phyloP scores from a whole-genome alignment of 2,888 invertebrate species.

The Nomada fabriciana region DNA sequence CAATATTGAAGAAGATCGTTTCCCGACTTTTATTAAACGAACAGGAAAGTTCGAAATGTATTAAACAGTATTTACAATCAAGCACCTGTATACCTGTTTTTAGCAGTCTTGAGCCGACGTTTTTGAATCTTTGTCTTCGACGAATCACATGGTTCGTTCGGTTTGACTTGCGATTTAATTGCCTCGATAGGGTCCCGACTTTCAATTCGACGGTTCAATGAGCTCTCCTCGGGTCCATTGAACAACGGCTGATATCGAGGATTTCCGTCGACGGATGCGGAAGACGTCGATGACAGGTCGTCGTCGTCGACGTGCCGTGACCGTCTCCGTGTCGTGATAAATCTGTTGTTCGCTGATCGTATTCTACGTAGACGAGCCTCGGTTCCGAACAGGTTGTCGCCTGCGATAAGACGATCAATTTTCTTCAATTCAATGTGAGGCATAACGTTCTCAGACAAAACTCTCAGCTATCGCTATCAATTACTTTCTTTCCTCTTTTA shows the following conservation, averaged over 20 bases:
- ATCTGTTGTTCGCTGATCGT: conserved; percentile 81
- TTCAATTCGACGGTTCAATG: conserved; percentile 44
- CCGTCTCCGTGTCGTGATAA: conserved; percentile 59
- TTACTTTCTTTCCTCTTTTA: neutral
- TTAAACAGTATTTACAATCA: no score
- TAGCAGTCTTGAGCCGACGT: conserved; percentile 80
- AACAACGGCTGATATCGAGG: conserved; percentile 72
- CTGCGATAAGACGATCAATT: conserved; percentile 67
- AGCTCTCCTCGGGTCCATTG: conserved; percentile 74
- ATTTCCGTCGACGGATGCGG: conserved; percentile 74
- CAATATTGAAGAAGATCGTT: no score
- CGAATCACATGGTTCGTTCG: conserved; percentile 51
- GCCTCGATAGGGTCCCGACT: conserved; percentile 37
- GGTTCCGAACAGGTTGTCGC: conserved; percentile 82
- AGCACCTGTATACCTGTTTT: conserved; percentile 79
- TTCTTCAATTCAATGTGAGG: conserved; percentile 8
- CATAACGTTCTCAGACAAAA: neutral
- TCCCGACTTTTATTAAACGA: no score
- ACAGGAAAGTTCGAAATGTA: no score
- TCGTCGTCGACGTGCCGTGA: conserved; percentile 66
- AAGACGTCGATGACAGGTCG: conserved; percentile 73
- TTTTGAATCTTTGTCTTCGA: conserved; percentile 73
- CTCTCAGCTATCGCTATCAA: neutral
- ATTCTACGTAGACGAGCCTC: conserved; percentile 83
- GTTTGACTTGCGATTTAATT: conserved; percentile 56